Base-by-base conservation (phyloP, 2,888 invertebrate genomes). In the Cancer borealis region DNA sequence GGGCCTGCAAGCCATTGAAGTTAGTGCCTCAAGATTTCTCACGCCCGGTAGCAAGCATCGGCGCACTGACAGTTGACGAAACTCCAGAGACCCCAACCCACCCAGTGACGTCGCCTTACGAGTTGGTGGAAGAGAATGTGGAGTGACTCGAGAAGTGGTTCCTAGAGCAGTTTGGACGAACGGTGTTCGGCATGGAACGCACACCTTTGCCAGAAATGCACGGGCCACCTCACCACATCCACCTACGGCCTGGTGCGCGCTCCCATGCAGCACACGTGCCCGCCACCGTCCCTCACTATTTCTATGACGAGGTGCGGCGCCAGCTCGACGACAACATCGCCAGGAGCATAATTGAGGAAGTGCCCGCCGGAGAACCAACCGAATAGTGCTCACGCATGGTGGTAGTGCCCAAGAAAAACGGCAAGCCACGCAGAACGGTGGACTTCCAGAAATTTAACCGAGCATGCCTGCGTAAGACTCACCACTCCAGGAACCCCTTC, bases 371-470 rank as follows among this genome's bases (percentile, higher is more conserved):
- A 73, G 92, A 21, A 66, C 91, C 89, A n/a, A 92, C 92, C 0
- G 89, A 90, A 10, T 89, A 66, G 90, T 93, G 92, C 66, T 79
- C 47, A 0, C n/a, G 92, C 8, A 93, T 95, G 93, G 90, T 93
- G 66, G 93, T 95, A 17, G 30, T 26, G 26, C 30, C 92, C 88
- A 95, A 93, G 39, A 95, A 90, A n/a, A 66, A 79, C 6, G 92
- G 92, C 3, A 90, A 30, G 21, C 95, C 92, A n/a, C 49, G 79
- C 10, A 17, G 89, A 14, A 93, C 93, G 2, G 92, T 92, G 2
- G 60, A 95, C n/a, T 54, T 95, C 54, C 93, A 95, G 45, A 26
- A 30, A 49, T 92, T 66, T 5, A 8, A 8, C 2, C n/a, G n/a
- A 66, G n/a, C n/a, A 1, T 66, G 66, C 66, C n/a, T 66, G 14